Conservation (phyloP, 37 sponge, comb jelly and placozoan species). For the Petrosia ficiformis region DNA sequence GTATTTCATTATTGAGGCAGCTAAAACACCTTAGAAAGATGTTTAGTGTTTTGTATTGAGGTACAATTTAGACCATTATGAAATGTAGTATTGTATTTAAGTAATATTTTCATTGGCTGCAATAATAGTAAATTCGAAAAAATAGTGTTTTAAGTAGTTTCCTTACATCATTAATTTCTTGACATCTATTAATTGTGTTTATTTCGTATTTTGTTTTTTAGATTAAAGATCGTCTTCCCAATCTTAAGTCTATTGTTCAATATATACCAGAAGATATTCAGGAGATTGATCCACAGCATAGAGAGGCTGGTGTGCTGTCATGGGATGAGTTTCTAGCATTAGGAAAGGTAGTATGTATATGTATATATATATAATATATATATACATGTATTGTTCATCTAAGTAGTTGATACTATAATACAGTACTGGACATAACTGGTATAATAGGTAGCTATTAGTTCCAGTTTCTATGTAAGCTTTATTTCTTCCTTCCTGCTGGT, state of each 20-base stretch:
- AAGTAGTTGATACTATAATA: no score
- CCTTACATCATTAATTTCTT: neutral
- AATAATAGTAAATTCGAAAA: no score
- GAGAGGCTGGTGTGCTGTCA: constrained; percentile 65
- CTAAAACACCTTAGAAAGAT: no score
- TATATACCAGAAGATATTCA: constrained; percentile 67
- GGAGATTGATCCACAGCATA: constrained; percentile 50
- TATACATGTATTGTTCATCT: no score
- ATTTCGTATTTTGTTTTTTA: neutral
- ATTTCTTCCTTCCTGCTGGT: no score
- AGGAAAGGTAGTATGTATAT: no score
- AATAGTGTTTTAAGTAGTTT: neutral
- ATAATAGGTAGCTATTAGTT: no score
- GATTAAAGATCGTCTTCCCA: constrained; percentile 66
- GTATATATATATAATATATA: no score
- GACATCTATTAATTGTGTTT: neutral
- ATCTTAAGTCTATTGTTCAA: constrained; percentile 82
- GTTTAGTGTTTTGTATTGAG: neutral
- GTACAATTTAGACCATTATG: neutral
- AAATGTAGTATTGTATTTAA: neutral
- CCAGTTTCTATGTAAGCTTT: no score
- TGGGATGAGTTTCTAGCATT: constrained; percentile 70
- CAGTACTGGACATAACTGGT: no score
- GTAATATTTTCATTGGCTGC: neutral
- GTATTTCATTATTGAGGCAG: no score